Base-by-base conservation (phyloP, 2,888 invertebrate genomes). In the Brachylomia viminalis region DNA sequence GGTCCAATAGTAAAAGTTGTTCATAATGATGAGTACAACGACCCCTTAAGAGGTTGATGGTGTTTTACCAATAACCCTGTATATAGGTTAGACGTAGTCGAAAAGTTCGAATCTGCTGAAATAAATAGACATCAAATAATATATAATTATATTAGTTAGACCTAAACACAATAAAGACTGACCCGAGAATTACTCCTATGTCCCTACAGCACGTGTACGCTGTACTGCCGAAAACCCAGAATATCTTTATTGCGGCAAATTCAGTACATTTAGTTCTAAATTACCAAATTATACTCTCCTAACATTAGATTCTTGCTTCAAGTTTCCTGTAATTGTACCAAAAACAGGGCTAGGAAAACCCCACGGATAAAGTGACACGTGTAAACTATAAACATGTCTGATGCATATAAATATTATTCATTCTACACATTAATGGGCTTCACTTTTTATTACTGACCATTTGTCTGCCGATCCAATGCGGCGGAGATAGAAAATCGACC, bases 321-420 rank as follows among this genome's bases (percentile, higher is more conserved):
- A n/a, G n/a, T n/a, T n/a, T n/a, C n/a, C 49, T 7, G 49, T 42
- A 15, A 27, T 33, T 47, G 23, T 52, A 13, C 49, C 47, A n/a
- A 33, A 30, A 52, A 47, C 42, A 64, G 17, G 13, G 1, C 17
- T 15, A 27, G 13, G 77, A 79, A 77, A 78, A 15, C 42, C 11
- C 15, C 30, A 54, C 52, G 30, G 7, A 20, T 30, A 0, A 15
- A 27, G 27, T 7, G 15, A n/a, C 79, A 71, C 79, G 80, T 79
- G 73, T 42, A 33, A 15, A 38, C 61, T 17, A 66, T 79, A 56
- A 72, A 79, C 54, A 72, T 56, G 59, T 54, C 52, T 79, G 15
- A 45, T 59, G 27, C 13, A 20, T 30, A 30, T 30, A 54, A 66
- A 58, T 71, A n/a, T 38, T 52, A 59, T 59, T 67, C 7, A 27